Conservation (phyloP, 2,888 invertebrate genomes). For the Sminthurinus aureus region DNA sequence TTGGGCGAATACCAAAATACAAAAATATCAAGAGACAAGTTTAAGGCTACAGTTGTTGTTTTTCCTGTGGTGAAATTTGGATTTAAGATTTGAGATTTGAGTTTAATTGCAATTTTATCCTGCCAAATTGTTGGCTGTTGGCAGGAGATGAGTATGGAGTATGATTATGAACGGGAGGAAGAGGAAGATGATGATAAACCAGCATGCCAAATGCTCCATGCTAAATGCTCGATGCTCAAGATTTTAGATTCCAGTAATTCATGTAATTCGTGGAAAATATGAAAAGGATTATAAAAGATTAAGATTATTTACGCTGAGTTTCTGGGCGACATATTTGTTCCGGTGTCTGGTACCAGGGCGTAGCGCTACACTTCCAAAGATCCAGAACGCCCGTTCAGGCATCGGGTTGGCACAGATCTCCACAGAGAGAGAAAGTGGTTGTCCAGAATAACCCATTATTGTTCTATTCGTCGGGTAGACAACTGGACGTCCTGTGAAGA, state of each 20-base stretch:
- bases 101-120: too few species aligned
- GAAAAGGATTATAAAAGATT: not conserved
- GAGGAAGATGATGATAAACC: too few species aligned
- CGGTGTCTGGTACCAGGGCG: constrained; percentile 61
- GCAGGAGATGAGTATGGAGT: too few species aligned
- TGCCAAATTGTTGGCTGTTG: too few species aligned
- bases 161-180: too few species aligned
- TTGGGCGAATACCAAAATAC: too few species aligned
- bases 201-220: too few species aligned
- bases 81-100: too few species aligned
- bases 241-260: not conserved
- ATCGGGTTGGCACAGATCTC: constrained; percentile 82
- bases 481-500: constrained; percentile 71
- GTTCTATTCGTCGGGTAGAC: constrained; percentile 73
- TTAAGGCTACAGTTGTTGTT: too few species aligned
- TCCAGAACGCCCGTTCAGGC: constrained; percentile 72
- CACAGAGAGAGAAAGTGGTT: constrained; percentile 73
- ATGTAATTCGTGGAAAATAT: too few species aligned
- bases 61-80: too few species aligned
- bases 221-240: not conserved
- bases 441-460: constrained; percentile 74
- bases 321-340: constrained; percentile 66
- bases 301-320: constrained; percentile 65
- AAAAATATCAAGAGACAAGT: too few species aligned
- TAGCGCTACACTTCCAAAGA: constrained; percentile 62